These are phyloP conservation scores for Poeciliopsis prolifica DNA, from an alignment of 2,113 vertebrate species.

Conservation along the genomic window DNA sequence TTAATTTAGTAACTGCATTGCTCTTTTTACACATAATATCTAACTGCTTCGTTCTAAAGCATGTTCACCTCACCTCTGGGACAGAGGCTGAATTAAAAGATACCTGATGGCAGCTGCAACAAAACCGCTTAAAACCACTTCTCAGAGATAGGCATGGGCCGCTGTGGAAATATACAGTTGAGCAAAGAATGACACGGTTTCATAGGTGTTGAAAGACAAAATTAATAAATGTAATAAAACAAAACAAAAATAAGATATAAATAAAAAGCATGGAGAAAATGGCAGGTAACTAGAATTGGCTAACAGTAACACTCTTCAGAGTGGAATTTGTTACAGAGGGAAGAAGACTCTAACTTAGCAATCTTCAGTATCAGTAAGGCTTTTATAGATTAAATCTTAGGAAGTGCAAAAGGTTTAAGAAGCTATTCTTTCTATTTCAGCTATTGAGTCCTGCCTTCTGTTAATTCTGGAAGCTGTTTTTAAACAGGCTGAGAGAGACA, in stretches of 20 bases:
- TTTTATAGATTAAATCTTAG: neutral
- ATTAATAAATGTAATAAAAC: neutral
- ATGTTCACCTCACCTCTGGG: conserved; percentile 19
- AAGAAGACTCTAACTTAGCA: no score
- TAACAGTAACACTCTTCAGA: neutral
- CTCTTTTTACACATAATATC: conserved; percentile 57
- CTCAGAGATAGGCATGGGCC: conserved; percentile 35
- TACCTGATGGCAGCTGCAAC: conserved; percentile 59
- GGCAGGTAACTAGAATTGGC: neutral
- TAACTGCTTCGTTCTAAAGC: conserved; percentile 46
- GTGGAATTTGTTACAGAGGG: no score
- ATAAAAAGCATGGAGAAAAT: neutral
- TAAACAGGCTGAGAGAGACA: neutral
- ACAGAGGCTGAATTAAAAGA: conserved; percentile 50
- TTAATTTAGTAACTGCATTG: conserved; percentile 64
- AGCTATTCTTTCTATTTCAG: neutral
- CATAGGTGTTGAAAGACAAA: neutral
- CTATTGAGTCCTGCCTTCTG: neutral
- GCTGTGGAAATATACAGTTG: neutral
- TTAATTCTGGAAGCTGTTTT: neutral
- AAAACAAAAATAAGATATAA: neutral
- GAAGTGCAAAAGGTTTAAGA: neutral
- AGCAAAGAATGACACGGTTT: neutral
- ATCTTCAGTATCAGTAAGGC: no score
- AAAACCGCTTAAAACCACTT: conserved; percentile 83